A percentile compares a stretch with the other conserved stretches of the same genome.
phyloP scores from a whole-genome alignment of 2,797 vertebrate genomes.

The Urophycis tenuis region DNA sequence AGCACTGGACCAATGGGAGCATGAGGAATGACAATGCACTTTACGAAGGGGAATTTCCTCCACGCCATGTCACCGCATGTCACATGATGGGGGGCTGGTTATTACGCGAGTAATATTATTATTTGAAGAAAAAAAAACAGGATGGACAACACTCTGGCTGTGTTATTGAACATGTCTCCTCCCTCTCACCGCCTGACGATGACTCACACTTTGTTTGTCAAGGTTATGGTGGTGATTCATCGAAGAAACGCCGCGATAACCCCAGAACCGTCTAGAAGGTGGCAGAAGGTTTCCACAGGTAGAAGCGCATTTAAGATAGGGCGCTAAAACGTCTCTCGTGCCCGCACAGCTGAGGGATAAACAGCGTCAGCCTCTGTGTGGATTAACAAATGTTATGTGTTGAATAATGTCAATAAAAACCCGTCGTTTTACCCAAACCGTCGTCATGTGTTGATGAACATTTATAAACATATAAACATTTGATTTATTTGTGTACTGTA shows the following conservation, averaged over 20 bases:
- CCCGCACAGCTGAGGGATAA: no score
- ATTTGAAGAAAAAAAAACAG: neutral
- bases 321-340: neutral
- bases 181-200: constrained; percentile 44
- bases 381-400: no score
- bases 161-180: neutral
- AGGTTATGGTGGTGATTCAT: neutral
- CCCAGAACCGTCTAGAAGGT: neutral
- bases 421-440: no score
- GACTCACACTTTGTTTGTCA: constrained; percentile 44
- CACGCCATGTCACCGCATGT: neutral
- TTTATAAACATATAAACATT: no score
- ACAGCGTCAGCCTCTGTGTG: no score
- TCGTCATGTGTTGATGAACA: no score
- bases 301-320: neutral
- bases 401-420: no score
- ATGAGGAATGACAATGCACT: constrained; percentile 47
- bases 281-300: neutral
- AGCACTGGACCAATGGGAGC: constrained; percentile 26
- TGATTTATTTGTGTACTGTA: no score
- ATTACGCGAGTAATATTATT: neutral
- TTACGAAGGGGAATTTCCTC: constrained; percentile 49
- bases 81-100: constrained; percentile 2
- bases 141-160: neutral
- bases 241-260: constrained; percentile 20